Conservation (phyloP, 1,140 invertebrate genomes). For the Pseudobourletiella spinata region DNA sequence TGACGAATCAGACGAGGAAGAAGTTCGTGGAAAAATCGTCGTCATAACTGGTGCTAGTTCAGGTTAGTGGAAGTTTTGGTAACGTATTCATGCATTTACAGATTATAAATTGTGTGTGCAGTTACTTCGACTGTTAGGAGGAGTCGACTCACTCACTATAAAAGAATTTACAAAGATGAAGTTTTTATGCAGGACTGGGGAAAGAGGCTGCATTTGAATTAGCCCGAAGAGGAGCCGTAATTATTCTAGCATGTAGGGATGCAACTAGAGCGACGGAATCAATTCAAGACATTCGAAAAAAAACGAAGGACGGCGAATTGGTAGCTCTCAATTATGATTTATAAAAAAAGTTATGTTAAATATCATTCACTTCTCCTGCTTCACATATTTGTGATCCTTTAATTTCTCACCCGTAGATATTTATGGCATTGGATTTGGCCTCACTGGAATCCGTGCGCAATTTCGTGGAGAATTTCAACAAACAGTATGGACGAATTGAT, state of each 20-base stretch:
- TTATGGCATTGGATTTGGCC: conserved; percentile 51
- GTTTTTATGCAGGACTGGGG: conserved; percentile 54
- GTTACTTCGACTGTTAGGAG: too few relatives aligned
- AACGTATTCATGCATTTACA: conserved; percentile 40
- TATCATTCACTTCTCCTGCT: too few relatives aligned
- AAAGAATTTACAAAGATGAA: background rate
- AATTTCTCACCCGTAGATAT: background rate
- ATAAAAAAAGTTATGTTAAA: too few relatives aligned
- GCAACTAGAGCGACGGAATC: conserved; percentile 51
- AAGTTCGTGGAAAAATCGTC: conserved; percentile 42
- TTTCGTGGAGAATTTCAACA: conserved; percentile 56
- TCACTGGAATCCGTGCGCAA: conserved; percentile 59
- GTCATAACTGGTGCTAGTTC: conserved; percentile 42
- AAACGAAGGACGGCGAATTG: conserved; percentile 49
- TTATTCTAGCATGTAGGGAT: conserved; percentile 65
- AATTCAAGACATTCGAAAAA: conserved; percentile 51
- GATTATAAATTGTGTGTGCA: conserved; percentile 1
- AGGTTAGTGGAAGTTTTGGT: background rate
- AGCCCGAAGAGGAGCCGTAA: conserved; percentile 53
- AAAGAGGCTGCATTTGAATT: conserved; percentile 61
- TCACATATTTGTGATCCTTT: too few relatives aligned
- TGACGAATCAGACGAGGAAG: conserved; percentile 24
- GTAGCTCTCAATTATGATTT: too few relatives aligned
- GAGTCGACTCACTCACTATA: too few relatives aligned
- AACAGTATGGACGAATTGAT: conserved; percentile 54